Base-by-base conservation (phyloP, 2,797 vertebrate species). In the Valencia hispanica region DNA sequence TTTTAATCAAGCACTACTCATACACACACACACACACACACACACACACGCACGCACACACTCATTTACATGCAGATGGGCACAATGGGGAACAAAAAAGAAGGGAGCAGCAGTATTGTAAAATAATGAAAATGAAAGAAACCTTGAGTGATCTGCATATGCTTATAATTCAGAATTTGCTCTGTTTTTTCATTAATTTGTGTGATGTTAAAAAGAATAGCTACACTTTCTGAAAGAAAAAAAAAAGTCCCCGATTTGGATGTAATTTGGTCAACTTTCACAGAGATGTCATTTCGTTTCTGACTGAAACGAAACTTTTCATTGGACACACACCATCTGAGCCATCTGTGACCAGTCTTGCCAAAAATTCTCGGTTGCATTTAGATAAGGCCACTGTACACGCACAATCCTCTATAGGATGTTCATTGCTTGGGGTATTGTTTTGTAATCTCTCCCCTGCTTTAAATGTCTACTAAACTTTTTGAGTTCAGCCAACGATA, bases 1-100 rank as follows among this genome's bases (percentile, higher is more conserved):
- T 89, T 82, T 86, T 88, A 86, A 89, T 94, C 82, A 75, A 85
- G 84, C 57, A 68, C 22, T 43, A 27, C 65, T 27, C 39, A 0
- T n/a, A 27, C 68, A 55, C 80, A 63, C 17, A 30, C 66, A 48
- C 79, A 47, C 71, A 72, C 80, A 55, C 2, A 71, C 81, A 71
- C 80, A 75, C 77, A 65, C 66, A 65, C 77, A 75, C 43, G 25
- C 50, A 53, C 65, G 73, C 82, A 70, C 2, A 70, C 79, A 70
- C 80, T 73, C 72, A 73, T 20, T 51, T 72, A 70, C 80, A 70
- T 68, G 66, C 78, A 68, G 39, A 36, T 36, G 68, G 76, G 20
- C 47, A n/a, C 72, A 20, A 68, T 73, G 69, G 57, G 48, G 50
- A 68, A 53, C 22, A 55, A 45, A n/a, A 77, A 76, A 83, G 74